A percentile compares a stretch with the other conserved stretches of the same genome.
Evolutionary conservation across 2,888 invertebrate genomes (phyloP).

Genomic region (Amphipoea lucens): DNA sequence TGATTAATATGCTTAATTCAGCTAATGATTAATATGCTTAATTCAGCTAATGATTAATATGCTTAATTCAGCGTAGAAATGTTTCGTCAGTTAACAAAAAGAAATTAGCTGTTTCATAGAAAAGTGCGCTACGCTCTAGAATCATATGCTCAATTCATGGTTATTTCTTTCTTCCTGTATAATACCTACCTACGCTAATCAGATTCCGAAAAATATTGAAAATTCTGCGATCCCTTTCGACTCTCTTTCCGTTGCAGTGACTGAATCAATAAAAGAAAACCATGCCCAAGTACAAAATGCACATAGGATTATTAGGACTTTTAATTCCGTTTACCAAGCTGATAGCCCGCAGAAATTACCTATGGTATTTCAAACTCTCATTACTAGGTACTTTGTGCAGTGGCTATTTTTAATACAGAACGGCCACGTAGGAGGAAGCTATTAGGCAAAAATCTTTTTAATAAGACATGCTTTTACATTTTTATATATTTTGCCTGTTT

Average conservation of each 20-base stretch:
- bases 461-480: slow-evolving; percentile 51
- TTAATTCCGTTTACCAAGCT: slow-evolving; percentile 23
- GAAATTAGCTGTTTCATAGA: too few relatives aligned
- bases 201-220: background rate
- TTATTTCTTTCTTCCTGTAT: background rate
- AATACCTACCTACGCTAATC: background rate
- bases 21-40: too few relatives aligned
- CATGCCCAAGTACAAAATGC: background rate
- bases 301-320: background rate
- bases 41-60: too few relatives aligned
- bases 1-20: too few relatives aligned
- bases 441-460: slow-evolving; percentile 58
- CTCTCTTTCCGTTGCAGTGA: background rate
- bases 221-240: background rate
- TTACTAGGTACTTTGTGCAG: slow-evolving; percentile 37
- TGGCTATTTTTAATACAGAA: slow-evolving; percentile 44
- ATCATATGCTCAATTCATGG: background rate
- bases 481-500: slow-evolving; percentile 51
- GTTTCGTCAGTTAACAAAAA: too few relatives aligned
- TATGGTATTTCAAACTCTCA: slow-evolving; percentile 11
- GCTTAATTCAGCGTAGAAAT: too few relatives aligned
- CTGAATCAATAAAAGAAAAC: slow-evolving; percentile 8
- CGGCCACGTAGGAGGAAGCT: slow-evolving; percentile 37
- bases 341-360: too few relatives aligned
- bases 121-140: background rate